Evolutionary conservation across 2,888 invertebrate genomes (phyloP).

Genomic region (Trachelus iudaicus): DNA sequence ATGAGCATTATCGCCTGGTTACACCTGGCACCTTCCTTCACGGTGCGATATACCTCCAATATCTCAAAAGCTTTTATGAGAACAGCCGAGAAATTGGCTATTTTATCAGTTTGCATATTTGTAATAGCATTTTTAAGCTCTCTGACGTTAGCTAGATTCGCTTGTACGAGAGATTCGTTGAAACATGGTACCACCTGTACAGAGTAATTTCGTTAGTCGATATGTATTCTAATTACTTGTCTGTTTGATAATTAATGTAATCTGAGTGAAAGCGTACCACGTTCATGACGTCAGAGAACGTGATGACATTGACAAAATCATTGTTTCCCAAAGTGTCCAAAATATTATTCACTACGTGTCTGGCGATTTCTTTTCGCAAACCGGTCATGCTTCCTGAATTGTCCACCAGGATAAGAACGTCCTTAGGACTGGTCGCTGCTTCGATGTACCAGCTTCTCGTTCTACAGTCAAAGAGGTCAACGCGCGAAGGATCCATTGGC

Average conservation of each 20-base stretch:
- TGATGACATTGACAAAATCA: slow-evolving; percentile 97
- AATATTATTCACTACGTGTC: slow-evolving; percentile 87
- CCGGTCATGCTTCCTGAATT: slow-evolving; percentile 94
- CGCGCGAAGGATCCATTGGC: slow-evolving; percentile 74
- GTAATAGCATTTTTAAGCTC: slow-evolving; percentile 85
- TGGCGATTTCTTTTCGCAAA: slow-evolving; percentile 87
- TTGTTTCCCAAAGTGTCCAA: slow-evolving; percentile 97
- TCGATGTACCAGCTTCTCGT: slow-evolving; percentile 97
- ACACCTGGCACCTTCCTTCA: slow-evolving; percentile 75
- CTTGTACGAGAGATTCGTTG: slow-evolving; percentile 89
- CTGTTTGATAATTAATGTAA: neutral
- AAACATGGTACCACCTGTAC: slow-evolving; percentile 81
- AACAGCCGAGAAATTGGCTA: slow-evolving; percentile 94
- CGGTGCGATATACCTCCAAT: slow-evolving; percentile 74
- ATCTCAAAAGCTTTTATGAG: slow-evolving; percentile 91
- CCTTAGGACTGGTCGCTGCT: slow-evolving; percentile 97
- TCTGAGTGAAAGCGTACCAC: slow-evolving; percentile 66
- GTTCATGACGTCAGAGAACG: slow-evolving; percentile 85
- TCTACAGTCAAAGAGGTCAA: slow-evolving; percentile 95
- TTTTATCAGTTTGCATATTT: slow-evolving; percentile 83
- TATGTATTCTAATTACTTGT: neutral
- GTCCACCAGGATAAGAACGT: slow-evolving; percentile 88
- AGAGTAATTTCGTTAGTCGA: neutral
- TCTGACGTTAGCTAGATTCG: slow-evolving; percentile 85
- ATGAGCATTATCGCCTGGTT: slow-evolving; percentile 98